phyloP scores from a whole-genome alignment of 2,888 invertebrate genomes.

The Trichopoda pennipes region DNA sequence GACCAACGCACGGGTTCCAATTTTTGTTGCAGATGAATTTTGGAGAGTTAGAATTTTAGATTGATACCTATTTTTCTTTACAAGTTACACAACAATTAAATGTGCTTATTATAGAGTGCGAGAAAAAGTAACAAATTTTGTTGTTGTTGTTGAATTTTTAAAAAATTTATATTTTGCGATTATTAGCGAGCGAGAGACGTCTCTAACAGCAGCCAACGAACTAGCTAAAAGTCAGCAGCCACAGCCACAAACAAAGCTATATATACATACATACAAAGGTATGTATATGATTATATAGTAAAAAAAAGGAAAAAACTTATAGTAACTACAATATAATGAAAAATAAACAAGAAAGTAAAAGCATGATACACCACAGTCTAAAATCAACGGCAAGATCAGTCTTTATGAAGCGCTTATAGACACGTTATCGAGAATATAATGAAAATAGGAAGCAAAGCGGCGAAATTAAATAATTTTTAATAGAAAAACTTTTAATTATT shows the following conservation, averaged over 20 bases:
- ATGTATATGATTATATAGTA: slow-evolving; percentile 34
- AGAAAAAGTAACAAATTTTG: slow-evolving; percentile 44
- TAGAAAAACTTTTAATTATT: no score
- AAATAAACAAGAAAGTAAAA: slow-evolving; percentile 27
- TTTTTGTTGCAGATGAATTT: no score
- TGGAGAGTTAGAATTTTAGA: no score
- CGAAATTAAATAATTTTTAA: background rate
- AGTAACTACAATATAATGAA: slow-evolving; percentile 1
- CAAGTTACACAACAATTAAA: background rate
- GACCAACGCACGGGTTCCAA: no score
- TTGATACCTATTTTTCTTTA: no score
- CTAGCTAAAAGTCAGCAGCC: slow-evolving; percentile 44
- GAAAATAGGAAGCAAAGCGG: slow-evolving; percentile 9
- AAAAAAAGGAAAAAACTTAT: background rate
- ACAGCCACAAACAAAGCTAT: slow-evolving; percentile 23
- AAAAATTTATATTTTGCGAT: background rate
- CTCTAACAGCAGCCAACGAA: slow-evolving; percentile 59
- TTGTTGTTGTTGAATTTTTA: slow-evolving; percentile 7
- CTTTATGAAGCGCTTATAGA: slow-evolving; percentile 33
- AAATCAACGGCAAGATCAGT: slow-evolving; percentile 59
- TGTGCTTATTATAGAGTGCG: slow-evolving; percentile 12
- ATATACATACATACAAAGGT: no score
- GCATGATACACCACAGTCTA: slow-evolving; percentile 34
- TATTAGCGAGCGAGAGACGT: slow-evolving; percentile 47
- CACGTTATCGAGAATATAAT: slow-evolving; percentile 42